Percentiles rank a stretch among this genome's conserved stretches.
Conservation (phyloP, 2,113 vertebrate genomes). For the Ctenomys sociabilis region DNA sequence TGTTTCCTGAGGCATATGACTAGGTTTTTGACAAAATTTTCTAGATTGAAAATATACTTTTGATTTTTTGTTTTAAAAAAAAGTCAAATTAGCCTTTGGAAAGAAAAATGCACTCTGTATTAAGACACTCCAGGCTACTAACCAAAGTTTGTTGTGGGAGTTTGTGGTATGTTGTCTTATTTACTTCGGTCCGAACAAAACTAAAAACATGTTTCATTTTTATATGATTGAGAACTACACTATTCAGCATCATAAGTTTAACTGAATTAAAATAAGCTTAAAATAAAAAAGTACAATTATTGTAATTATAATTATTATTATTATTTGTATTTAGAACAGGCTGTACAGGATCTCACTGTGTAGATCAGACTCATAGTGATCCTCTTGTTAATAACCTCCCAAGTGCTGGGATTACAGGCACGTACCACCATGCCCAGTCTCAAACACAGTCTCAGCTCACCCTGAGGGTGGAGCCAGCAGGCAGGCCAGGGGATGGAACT, state of each 20-base stretch:
- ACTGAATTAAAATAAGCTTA: conserved; percentile 30
- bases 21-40: not conserved
- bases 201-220: not conserved
- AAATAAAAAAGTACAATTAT: conserved; percentile 33
- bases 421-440: too few relatives aligned
- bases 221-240: not conserved
- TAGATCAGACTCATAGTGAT: too few relatives aligned
- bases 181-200: conserved; percentile 31
- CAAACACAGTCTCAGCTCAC: too few relatives aligned
- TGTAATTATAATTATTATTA: too few relatives aligned
- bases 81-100: not conserved
- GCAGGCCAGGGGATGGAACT: too few relatives aligned
- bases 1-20: not conserved
- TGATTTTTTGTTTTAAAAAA: not conserved
- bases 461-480: too few relatives aligned
- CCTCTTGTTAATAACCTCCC: too few relatives aligned
- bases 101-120: not conserved
- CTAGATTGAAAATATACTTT: not conserved
- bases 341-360: too few relatives aligned
- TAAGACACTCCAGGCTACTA: conserved; percentile 5
- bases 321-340: too few relatives aligned
- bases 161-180: not conserved
- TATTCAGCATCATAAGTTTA: conserved; percentile 2
- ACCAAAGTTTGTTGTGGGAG: not conserved
- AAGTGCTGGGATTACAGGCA: too few relatives aligned